Conservation (phyloP, 2,888 invertebrate genomes). For the Eupithecia insigniata region DNA sequence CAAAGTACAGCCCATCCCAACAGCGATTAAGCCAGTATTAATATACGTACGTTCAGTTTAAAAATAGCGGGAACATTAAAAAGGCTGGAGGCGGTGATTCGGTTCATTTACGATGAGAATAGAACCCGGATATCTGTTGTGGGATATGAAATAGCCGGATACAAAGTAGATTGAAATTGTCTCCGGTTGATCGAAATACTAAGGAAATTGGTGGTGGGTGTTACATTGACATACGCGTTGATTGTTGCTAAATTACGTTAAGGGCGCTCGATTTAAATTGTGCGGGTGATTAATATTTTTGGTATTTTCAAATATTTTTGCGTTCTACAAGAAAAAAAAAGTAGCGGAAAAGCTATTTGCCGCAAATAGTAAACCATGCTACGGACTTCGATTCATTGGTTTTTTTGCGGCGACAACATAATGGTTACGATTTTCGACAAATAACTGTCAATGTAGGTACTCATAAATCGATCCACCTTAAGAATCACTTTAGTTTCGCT, state of each 20-base stretch:
- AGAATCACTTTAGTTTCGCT: background rate
- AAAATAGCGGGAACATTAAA: slow-evolving; percentile 50
- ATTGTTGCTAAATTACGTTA: slow-evolving; percentile 1
- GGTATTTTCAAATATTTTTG: background rate
- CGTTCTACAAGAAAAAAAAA: background rate
- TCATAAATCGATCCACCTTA: background rate
- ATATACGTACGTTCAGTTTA: slow-evolving; percentile 41
- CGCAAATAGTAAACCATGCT: background rate
- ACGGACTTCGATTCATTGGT: background rate
- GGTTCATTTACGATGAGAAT: slow-evolving; percentile 49
- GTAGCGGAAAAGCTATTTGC: background rate
- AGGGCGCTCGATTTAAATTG: background rate
- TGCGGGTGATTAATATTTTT: background rate
- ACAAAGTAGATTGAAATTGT: slow-evolving; percentile 42
- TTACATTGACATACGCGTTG: slow-evolving; percentile 14
- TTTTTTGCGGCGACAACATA: background rate
- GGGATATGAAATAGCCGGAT: slow-evolving; percentile 46
- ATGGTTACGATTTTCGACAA: background rate
- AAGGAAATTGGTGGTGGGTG: slow-evolving; percentile 21
- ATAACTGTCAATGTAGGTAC: background rate
- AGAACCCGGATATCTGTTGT: slow-evolving; percentile 51
- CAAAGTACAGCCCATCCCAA: slow-evolving; percentile 29
- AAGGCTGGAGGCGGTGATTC: slow-evolving; percentile 50
- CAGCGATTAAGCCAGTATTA: slow-evolving; percentile 43
- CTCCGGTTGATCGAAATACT: slow-evolving; percentile 40